Conservation (phyloP, 92 coral and sea anemone genomes). For the Parazoanthus swiftii region DNA sequence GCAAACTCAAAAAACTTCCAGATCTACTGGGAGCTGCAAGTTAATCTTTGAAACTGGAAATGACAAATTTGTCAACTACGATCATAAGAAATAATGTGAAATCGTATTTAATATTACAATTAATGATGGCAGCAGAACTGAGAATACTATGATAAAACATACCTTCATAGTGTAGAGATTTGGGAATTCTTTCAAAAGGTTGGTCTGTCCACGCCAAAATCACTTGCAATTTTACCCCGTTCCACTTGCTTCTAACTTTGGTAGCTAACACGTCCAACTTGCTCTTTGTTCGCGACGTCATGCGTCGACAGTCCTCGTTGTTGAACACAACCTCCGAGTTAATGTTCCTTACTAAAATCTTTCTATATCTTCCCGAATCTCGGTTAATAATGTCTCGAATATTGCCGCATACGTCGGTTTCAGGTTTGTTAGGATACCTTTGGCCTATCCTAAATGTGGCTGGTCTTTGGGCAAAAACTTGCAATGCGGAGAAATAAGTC, state of each 20-base stretch:
- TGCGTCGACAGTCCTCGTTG: slow-evolving; percentile 84
- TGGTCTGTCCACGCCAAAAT: slow-evolving; percentile 90
- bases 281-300: slow-evolving; percentile 93
- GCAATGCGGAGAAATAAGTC: not conserved
- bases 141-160: not conserved
- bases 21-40: not conserved
- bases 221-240: slow-evolving; percentile 57
- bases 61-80: not conserved
- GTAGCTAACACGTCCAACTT: slow-evolving; percentile 90
- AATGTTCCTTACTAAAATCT: slow-evolving; percentile 82
- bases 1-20: not conserved
- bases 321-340: slow-evolving; percentile 64
- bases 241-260: slow-evolving; percentile 66
- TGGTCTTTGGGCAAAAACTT: slow-evolving; percentile 39
- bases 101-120: no score
- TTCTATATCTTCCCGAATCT: slow-evolving; percentile 83
- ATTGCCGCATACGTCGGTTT: slow-evolving; percentile 77
- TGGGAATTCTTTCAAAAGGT: slow-evolving; percentile 38
- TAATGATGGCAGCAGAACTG: not conserved
- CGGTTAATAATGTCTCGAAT: slow-evolving; percentile 88
- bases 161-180: slow-evolving; percentile 96
- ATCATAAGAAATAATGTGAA: not conserved
- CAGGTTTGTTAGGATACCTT: slow-evolving; percentile 62
- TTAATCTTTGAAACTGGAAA: not conserved
- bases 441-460: slow-evolving; percentile 36